Conservation (phyloP, 2,113 vertebrate species). For the Caloenas nicobarica region DNA sequence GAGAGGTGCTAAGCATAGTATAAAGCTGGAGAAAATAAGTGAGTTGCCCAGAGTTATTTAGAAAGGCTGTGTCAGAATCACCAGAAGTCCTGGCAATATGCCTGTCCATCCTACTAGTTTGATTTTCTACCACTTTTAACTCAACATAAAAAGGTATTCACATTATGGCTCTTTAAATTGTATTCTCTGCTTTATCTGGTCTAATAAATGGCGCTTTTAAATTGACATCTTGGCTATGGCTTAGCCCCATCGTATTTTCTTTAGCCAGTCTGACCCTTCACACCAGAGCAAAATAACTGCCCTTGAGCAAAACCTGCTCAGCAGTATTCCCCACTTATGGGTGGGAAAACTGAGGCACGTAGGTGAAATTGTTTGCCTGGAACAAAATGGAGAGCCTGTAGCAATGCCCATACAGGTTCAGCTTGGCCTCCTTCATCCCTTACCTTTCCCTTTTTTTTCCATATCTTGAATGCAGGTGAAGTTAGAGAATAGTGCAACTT, state of each 20-base stretch:
- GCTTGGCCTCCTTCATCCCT: not conserved
- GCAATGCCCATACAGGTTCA: not conserved
- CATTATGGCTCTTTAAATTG: not conserved
- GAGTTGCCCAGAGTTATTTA: not conserved
- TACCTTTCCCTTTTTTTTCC: not conserved
- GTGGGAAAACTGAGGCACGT: not conserved
- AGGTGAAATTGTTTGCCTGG: not conserved
- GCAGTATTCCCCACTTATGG: not conserved
- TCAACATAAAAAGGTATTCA: not conserved
- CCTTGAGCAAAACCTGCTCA: not conserved
- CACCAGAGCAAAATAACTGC: not conserved
- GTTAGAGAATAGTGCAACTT: not conserved
- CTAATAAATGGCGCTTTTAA: not conserved
- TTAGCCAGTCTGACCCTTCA: not conserved
- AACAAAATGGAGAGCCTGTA: not conserved
- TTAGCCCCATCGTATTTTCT: not conserved
- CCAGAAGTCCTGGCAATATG: not conserved
- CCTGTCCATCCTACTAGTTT: not conserved
- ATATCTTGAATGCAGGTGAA: not conserved
- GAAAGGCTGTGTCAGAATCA: not conserved
- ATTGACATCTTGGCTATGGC: not conserved
- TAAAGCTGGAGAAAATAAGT: not conserved
- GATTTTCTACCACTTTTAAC: not conserved
- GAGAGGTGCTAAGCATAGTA: not conserved
- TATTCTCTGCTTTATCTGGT: not conserved